A percentile compares a stretch with the other conserved stretches of the same genome.
Conservation (phyloP, 2,888 invertebrate species). For the Neoitamus cyanurus region DNA sequence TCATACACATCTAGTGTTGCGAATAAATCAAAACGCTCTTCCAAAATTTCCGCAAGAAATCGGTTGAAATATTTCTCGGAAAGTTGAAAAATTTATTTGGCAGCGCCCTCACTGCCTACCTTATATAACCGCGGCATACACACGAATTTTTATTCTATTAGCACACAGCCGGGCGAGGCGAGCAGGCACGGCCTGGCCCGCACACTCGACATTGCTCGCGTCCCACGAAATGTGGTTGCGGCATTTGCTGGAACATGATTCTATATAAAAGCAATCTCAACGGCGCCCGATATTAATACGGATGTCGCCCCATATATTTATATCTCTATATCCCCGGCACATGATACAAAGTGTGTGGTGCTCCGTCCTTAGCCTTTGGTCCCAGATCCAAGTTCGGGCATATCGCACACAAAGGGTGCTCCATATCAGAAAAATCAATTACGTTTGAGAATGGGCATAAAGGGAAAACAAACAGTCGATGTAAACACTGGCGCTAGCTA, state of each 20-base stretch:
- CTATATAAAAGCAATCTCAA: slow-evolving; percentile 51
- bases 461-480: slow-evolving; percentile 50
- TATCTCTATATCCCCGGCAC: slow-evolving; percentile 43
- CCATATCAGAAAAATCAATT: slow-evolving; percentile 50
- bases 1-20: slow-evolving; percentile 34
- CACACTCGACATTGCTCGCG: slow-evolving; percentile 2
- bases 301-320: slow-evolving; percentile 49
- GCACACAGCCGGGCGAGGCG: neutral
- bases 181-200: neutral
- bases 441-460: slow-evolving; percentile 49
- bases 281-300: slow-evolving; percentile 50
- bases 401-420: slow-evolving; percentile 11
- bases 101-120: slow-evolving; percentile 8
- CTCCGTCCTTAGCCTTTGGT: neutral
- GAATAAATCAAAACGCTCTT: slow-evolving; percentile 50
- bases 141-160: slow-evolving; percentile 40
- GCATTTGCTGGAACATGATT: slow-evolving; percentile 51
- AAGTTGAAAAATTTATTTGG: slow-evolving; percentile 47
- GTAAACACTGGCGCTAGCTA: slow-evolving; percentile 48
- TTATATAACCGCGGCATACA: neutral
- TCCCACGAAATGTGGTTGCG: slow-evolving; percentile 47
- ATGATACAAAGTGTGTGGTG: slow-evolving; percentile 38
- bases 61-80: slow-evolving; percentile 48
- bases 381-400: slow-evolving; percentile 18
- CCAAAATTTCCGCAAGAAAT: slow-evolving; percentile 49